Conservation (phyloP, 2,888 invertebrate genomes). For the Strigamia crassipes region DNA sequence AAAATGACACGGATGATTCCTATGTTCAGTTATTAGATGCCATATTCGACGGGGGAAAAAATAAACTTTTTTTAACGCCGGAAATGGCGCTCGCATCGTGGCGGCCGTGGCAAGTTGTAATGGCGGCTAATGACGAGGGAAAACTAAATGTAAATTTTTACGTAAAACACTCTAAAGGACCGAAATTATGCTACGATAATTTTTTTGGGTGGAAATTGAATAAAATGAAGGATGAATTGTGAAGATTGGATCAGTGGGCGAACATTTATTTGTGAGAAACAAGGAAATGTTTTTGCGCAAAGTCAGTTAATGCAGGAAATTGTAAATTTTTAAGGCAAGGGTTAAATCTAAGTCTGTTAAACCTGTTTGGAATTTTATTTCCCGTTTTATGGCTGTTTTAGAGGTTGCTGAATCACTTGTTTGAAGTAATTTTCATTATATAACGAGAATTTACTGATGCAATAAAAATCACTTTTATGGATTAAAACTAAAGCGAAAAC, state of each 20-base stretch:
- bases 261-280: too few species aligned
- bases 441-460: conserved; percentile 17
- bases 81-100: neutral
- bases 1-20: neutral
- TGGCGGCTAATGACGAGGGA: neutral
- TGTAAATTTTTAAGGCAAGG: neutral
- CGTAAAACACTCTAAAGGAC: neutral
- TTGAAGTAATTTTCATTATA: neutral
- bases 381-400: neutral
- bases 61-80: neutral
- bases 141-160: neutral
- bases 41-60: neutral
- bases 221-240: neutral
- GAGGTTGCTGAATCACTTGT: neutral
- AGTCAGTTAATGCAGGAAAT: conserved; percentile 2
- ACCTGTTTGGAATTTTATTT: neutral
- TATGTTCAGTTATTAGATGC: neutral
- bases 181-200: neutral
- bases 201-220: neutral
- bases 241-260: too few species aligned
- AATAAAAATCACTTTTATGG: neutral
- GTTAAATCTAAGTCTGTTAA: neutral
- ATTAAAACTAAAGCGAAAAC: neutral
- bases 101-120: neutral
- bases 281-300: neutral